These are phyloP conservation scores for Cryptoprocta ferox DNA, from an alignment of 2,797 vertebrate genomes.

Conservation along the genomic window DNA sequence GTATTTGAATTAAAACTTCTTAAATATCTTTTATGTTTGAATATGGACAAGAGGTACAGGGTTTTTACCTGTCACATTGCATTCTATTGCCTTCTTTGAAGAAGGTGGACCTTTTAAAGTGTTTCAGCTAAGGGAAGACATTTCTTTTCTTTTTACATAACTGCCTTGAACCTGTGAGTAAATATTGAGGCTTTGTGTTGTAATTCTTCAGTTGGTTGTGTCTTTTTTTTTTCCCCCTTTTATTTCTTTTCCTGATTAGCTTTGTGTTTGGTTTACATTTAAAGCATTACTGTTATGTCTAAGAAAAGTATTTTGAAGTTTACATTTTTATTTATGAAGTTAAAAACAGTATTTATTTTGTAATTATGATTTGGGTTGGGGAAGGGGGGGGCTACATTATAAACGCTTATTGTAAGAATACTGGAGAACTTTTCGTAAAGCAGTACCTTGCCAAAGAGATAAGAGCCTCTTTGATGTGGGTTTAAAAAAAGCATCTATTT, in stretches of 20 bases:
- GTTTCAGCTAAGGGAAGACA: conserved; percentile 90
- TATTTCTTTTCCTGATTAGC: conserved; percentile 87
- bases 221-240: conserved; percentile 81
- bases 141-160: conserved; percentile 90
- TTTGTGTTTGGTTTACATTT: conserved; percentile 89
- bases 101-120: conserved; percentile 93
- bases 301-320: conserved; percentile 90
- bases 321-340: conserved; percentile 90
- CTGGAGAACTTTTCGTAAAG: conserved; percentile 97
- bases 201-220: conserved; percentile 80
- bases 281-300: conserved; percentile 86
- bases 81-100: conserved; percentile 93
- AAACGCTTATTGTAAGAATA: conserved; percentile 97
- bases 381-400: conserved; percentile 94
- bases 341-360: conserved; percentile 90
- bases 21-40: conserved; percentile 94
- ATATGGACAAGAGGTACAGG: conserved; percentile 91
- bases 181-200: conserved; percentile 92
- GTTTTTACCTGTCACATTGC: conserved; percentile 91
- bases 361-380: conserved; percentile 92
- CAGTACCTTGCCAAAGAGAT: conserved; percentile 99
- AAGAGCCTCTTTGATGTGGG: conserved; percentile 99
- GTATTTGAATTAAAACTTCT: conserved; percentile 94
- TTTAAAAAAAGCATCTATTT: conserved; percentile 99
- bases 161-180: conserved; percentile 91